A percentile compares a stretch with the other conserved stretches of the same genome.
phyloP scores from a whole-genome alignment of 2,888 invertebrate genomes.

The Drosophila bunnanda region DNA sequence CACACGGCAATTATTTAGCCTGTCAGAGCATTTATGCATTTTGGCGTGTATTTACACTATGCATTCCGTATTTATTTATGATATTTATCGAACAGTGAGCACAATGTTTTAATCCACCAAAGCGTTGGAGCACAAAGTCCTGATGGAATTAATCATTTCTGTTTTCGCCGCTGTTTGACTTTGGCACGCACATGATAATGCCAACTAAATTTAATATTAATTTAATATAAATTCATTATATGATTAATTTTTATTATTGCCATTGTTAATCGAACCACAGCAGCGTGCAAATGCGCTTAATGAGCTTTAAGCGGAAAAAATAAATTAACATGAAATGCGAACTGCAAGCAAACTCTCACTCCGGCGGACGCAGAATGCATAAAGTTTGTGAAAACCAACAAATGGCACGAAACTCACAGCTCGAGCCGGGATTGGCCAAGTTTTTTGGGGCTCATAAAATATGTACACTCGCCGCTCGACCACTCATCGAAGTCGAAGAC shows the following conservation, averaged over 20 bases:
- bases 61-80: constrained; percentile 55
- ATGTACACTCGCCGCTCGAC: constrained; percentile 18
- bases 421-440: constrained; percentile 21
- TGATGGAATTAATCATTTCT: constrained; percentile 71
- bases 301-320: constrained; percentile 58
- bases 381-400: constrained; percentile 54
- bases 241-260: constrained; percentile 63
- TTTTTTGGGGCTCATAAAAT: constrained; percentile 31
- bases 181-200: constrained; percentile 30
- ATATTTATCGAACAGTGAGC: constrained; percentile 48
- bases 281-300: constrained; percentile 62
- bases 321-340: constrained; percentile 32
- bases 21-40: constrained; percentile 3
- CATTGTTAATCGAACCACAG: constrained; percentile 56
- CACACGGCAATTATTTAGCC: constrained; percentile 20
- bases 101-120: constrained; percentile 66
- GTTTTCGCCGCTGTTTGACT: constrained; percentile 57
- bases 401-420: constrained; percentile 32
- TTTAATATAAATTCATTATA: constrained; percentile 64
- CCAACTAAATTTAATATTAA: constrained; percentile 66
- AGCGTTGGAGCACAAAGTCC: constrained; percentile 54
- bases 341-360: constrained; percentile 11
- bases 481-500: constrained; percentile 64
- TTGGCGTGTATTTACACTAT: constrained; percentile 14
- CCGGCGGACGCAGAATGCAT: constrained; percentile 23